phyloP scores from a whole-genome alignment of 2,797 vertebrate genomes.

The Macroramphosus scolopax region DNA sequence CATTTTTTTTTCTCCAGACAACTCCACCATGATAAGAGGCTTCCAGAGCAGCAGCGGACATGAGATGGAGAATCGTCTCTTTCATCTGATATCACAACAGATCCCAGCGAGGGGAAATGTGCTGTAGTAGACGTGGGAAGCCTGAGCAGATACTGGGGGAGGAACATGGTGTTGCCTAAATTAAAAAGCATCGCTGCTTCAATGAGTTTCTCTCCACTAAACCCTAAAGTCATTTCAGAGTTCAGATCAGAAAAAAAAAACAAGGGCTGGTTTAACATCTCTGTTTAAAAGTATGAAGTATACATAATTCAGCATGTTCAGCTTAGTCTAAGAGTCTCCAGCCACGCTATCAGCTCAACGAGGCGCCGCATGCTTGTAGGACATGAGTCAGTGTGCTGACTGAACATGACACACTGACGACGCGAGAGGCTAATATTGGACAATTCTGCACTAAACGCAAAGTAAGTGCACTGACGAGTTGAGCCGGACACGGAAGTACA shows the following conservation, averaged over 20 bases:
- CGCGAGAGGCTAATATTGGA: no score
- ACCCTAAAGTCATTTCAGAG: constrained; percentile 26
- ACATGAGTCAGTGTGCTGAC: no score
- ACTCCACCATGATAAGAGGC: constrained; percentile 48
- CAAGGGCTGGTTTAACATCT: background rate
- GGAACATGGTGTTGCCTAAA: constrained; percentile 49
- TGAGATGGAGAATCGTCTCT: constrained; percentile 25
- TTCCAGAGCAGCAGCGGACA: constrained; percentile 41
- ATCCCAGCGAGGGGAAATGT: constrained; percentile 33
- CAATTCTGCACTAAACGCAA: no score
- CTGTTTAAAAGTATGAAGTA: no score
- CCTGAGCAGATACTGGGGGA: constrained; percentile 39
- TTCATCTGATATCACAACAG: constrained; percentile 60
- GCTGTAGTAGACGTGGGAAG: constrained; percentile 27
- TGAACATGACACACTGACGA: no score
- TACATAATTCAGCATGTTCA: background rate
- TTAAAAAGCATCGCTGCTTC: constrained; percentile 41
- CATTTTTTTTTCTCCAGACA: constrained; percentile 36
- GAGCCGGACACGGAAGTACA: no score
- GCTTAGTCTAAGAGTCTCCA: background rate
- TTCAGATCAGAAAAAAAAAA: constrained; percentile 9
- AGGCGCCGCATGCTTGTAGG: background rate
- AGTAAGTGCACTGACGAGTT: no score
- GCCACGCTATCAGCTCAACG: background rate
- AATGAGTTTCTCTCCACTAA: constrained; percentile 22